A percentile compares a stretch with the other conserved stretches of the same genome.
These are phyloP conservation scores for Prunella strophiata DNA, from an alignment of 2,797 vertebrate genomes.

Conservation along the genomic window DNA sequence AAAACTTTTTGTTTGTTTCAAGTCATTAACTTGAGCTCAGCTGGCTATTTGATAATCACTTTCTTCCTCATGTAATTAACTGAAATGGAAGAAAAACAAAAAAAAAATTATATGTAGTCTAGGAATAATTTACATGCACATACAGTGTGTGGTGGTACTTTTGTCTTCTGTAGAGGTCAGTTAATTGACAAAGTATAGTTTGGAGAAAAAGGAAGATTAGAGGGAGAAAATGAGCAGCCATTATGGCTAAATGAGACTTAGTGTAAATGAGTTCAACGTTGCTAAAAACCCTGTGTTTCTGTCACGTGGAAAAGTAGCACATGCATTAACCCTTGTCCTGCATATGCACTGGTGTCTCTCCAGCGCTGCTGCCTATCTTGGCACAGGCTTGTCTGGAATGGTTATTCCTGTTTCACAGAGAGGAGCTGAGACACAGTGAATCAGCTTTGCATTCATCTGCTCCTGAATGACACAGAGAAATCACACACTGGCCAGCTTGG, in stretches of 20 bases:
- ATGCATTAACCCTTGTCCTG: not conserved
- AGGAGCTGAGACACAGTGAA: not conserved
- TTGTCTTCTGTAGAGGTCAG: not conserved
- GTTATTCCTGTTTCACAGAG: not conserved
- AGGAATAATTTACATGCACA: not conserved
- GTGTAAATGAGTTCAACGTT: not conserved
- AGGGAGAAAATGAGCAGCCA: not conserved
- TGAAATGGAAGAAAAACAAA: not conserved
- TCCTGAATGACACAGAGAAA: not conserved
- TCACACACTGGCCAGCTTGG: not conserved
- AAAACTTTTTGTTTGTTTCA: not conserved
- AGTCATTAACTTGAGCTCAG: not conserved
- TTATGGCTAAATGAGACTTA: not conserved
- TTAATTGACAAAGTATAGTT: not conserved
- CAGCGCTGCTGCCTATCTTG: accelerated
- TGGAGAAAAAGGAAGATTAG: not conserved
- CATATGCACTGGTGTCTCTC: not conserved
- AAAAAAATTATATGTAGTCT: not conserved
- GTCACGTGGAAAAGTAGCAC: not conserved
- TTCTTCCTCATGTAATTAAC: not conserved
- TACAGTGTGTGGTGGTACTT: not conserved
- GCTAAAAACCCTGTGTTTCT: not conserved
- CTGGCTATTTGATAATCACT: not conserved
- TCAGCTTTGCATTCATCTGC: not conserved
- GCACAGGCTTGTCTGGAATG: not conserved